phyloP scores from a whole-genome alignment of 2,888 invertebrate genomes.

The Ceratothoa steindachneri region DNA sequence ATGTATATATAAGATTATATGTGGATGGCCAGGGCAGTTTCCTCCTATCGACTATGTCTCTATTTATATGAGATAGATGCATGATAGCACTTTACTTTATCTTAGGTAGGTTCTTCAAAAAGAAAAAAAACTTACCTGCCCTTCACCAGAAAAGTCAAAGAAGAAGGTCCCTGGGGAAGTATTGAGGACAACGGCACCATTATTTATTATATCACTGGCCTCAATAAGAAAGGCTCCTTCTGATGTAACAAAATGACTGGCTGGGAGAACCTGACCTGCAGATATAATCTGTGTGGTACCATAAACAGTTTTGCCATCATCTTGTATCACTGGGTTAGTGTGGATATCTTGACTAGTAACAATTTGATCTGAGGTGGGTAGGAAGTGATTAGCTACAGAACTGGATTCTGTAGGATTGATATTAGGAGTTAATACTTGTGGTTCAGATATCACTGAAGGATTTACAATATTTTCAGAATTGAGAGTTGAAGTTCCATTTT shows the following conservation, averaged over 20 bases:
- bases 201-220: neutral
- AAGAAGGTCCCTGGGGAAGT: neutral
- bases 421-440: neutral
- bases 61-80: too few species aligned
- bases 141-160: neutral
- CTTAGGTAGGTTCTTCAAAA: too few species aligned
- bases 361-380: neutral
- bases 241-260: neutral
- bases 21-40: too few species aligned
- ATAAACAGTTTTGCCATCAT: neutral
- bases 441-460: neutral
- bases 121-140: neutral
- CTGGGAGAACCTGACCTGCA: neutral
- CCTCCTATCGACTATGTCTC: too few species aligned
- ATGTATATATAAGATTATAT: too few species aligned
- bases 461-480: constrained; percentile 7
- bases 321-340: neutral
- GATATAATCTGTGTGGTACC: neutral
- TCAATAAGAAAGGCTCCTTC: constrained; percentile 3
- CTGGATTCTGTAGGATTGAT: neutral
- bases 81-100: too few species aligned
- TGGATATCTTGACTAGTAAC: constrained; percentile 8
- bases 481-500: neutral
- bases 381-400: neutral
- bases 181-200: neutral